A percentile compares a stretch with the other conserved stretches of the same genome.
Evolutionary conservation across 1,140 invertebrate genomes (phyloP).

Genomic region (Araneus ventricosus): DNA sequence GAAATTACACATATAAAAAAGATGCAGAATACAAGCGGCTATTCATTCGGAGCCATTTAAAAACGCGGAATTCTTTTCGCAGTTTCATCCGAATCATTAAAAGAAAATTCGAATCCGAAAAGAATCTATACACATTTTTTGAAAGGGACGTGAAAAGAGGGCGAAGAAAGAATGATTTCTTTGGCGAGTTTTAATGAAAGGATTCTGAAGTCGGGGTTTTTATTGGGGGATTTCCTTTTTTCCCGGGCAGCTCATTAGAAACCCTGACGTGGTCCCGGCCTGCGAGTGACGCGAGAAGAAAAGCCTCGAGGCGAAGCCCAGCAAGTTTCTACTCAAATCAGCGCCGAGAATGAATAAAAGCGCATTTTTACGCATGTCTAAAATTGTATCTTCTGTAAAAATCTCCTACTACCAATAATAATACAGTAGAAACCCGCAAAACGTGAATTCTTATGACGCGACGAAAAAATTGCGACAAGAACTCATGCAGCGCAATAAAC

Average conservation of each 20-base stretch:
- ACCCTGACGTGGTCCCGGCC: not conserved
- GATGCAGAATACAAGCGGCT: not conserved
- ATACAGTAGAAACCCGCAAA: too few relatives aligned
- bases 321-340: too few relatives aligned
- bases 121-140: slow-evolving; percentile 65
- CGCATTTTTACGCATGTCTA: too few relatives aligned
- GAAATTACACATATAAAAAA: not conserved
- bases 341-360: too few relatives aligned
- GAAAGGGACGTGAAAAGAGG: slow-evolving; percentile 5
- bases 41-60: slow-evolving; percentile 48
- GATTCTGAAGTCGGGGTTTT: not conserved
- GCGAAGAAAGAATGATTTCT: slow-evolving; percentile 43
- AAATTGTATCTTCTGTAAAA: too few relatives aligned
- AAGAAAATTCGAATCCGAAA: slow-evolving; percentile 56
- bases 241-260: not conserved
- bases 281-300: not conserved
- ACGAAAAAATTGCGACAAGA: too few relatives aligned
- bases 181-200: slow-evolving; percentile 27
- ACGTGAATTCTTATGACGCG: too few relatives aligned
- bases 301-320: too few relatives aligned
- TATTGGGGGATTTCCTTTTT: not conserved
- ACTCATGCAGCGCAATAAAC: too few relatives aligned
- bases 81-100: slow-evolving; percentile 53
- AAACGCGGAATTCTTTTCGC: slow-evolving; percentile 31
- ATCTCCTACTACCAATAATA: too few relatives aligned